phyloP scores from a whole-genome alignment of 2,797 vertebrate genomes.

The Anguilla pacifica region DNA sequence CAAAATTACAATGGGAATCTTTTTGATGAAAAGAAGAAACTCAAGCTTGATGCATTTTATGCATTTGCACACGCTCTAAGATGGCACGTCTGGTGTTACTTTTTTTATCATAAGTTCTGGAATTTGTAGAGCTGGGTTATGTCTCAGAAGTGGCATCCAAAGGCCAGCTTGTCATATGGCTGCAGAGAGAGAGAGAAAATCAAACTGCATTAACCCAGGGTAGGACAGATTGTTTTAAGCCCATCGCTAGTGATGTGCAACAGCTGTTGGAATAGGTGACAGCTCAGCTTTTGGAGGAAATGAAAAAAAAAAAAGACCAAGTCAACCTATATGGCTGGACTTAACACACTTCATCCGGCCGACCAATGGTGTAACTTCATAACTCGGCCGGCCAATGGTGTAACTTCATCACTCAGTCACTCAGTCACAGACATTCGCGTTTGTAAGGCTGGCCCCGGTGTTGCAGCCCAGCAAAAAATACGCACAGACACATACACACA shows the following conservation, averaged over 20 bases:
- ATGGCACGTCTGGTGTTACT: not conserved
- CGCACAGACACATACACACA: constrained; percentile 22
- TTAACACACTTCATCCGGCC: too few relatives aligned
- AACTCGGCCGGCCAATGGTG: too few relatives aligned
- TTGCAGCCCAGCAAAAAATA: too few relatives aligned
- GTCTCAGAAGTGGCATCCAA: not conserved
- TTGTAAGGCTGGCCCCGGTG: too few relatives aligned
- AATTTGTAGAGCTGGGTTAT: not conserved
- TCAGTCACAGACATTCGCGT: too few relatives aligned
- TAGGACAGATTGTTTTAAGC: constrained; percentile 57
- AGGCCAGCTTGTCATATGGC: not conserved
- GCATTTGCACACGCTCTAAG: not conserved
- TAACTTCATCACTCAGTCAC: too few relatives aligned
- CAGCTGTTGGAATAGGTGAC: constrained; percentile 80
- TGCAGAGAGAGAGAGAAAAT: not conserved
- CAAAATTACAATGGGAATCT: constrained; percentile 46
- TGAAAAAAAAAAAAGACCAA: not conserved
- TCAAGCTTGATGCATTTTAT: constrained; percentile 36
- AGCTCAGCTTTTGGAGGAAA: constrained; percentile 57
- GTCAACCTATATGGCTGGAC: constrained; percentile 35
- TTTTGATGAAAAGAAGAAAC: constrained; percentile 44
- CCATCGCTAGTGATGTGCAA: constrained; percentile 74
- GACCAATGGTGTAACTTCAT: too few relatives aligned
- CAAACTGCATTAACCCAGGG: not conserved
- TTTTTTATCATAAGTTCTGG: not conserved